Evolutionary conservation across 2,113 vertebrate genomes (phyloP).

Genomic region (Progne subis): DNA sequence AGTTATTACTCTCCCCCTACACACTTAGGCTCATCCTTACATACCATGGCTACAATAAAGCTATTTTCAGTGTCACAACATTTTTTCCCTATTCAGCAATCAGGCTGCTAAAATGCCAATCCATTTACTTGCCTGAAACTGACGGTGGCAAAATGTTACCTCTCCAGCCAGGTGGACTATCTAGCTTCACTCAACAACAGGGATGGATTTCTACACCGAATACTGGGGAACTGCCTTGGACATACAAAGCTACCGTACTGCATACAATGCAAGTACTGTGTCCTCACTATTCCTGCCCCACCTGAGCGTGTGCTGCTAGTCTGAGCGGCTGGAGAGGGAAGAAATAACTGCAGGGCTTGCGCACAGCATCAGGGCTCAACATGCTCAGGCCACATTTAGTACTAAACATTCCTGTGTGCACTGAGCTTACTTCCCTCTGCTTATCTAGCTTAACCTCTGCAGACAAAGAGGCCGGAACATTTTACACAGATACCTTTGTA

Average conservation of each 20-base stretch:
- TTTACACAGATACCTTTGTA: not conserved
- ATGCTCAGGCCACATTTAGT: not conserved
- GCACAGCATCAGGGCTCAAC: not conserved
- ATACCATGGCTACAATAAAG: not conserved
- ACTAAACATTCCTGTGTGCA: not conserved
- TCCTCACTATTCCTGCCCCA: not conserved
- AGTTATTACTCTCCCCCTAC: not conserved
- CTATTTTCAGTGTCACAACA: not conserved
- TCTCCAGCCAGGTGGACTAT: not conserved
- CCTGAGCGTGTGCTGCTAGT: not conserved
- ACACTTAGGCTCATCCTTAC: not conserved
- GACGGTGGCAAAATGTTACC: not conserved
- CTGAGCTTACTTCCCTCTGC: not conserved
- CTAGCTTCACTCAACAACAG: not conserved
- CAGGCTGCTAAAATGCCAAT: not conserved
- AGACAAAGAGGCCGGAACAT: not conserved
- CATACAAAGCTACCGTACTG: not conserved
- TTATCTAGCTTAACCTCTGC: not conserved
- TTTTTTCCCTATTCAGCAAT: not conserved
- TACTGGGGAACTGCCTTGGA: not conserved
- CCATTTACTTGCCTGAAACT: not conserved
- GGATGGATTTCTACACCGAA: accelerated
- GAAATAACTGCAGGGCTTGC: not conserved
- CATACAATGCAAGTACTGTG: not conserved
- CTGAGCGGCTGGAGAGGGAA: not conserved